Base-by-base conservation (phyloP, 2,797 vertebrate species). In the Channa striata region DNA sequence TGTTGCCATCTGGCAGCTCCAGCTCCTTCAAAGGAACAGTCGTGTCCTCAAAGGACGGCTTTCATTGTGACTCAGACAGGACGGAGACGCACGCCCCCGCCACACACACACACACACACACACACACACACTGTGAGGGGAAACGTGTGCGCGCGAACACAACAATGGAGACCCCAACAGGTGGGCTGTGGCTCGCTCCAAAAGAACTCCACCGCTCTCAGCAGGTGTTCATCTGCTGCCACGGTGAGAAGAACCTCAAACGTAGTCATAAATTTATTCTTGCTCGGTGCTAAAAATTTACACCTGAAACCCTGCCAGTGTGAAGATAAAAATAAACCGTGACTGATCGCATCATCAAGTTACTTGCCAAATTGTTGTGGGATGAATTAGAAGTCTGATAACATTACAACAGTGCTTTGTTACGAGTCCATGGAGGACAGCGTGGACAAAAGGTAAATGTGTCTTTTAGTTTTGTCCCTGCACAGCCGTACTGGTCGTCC, bases 11-110 rank as follows among this genome's bases (percentile, higher is more conserved):
- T 91, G 87, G 78, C 74, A 71, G 77, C 72, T 72, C 40, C 34
- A 1, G 40, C 74, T 46, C 82, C 86, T 90, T 92, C 86, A 90
- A 92, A 92, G 85, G 77, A 72, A 17, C 76, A 12, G 58, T 58
- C 80, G 65, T 43, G 25, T 77, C 78, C 25, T 90, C 87, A 87
- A 78, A 88, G 78, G 78, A 83, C 72, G 53, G 74, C 80, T 91
- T 86, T 91, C 87, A 92, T 88, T 84, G 77, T 43, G 64, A 67
- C 73, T 80, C 77, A 68, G 60, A 69, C 63, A 44, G 56, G 13
- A 56, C 59, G 40, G 43, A 56, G 6, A 50, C 1, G 16, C 21
- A 61, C 58, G 48, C 49, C 12, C 57, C 59, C 5, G 47, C 4
- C 6, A 42, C 52, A 52, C 19, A 54, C 59, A 47, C 0, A 9